Percentiles rank a stretch among this genome's conserved stretches.
Evolutionary conservation across 2,113 vertebrate genomes (phyloP).

Genomic region (Murina feae): DNA sequence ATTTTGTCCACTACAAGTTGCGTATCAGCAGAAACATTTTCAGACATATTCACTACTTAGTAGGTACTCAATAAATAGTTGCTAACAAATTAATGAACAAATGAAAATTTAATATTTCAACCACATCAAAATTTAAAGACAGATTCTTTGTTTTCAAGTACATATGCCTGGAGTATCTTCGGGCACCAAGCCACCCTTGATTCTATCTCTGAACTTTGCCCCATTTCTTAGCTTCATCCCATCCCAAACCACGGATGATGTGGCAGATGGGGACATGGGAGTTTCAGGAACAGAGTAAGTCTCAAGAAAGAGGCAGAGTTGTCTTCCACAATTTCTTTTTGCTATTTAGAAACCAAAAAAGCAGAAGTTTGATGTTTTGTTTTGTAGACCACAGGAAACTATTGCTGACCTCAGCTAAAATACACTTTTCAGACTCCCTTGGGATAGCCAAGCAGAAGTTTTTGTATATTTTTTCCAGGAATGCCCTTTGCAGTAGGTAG

Average conservation of each 20-base stretch:
- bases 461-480: slow-evolving; percentile 16
- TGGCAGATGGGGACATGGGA: background rate
- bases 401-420: slow-evolving; percentile 32
- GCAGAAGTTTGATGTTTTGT: slow-evolving; percentile 10
- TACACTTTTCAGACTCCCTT: background rate
- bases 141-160: background rate
- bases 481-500: background rate
- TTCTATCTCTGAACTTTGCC: background rate
- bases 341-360: background rate
- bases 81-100: background rate
- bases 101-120: slow-evolving; percentile 3
- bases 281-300: background rate
- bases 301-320: background rate
- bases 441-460: background rate
- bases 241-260: background rate
- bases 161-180: background rate
- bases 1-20: background rate
- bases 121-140: background rate
- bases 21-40: background rate
- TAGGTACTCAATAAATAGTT: background rate
- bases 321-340: background rate
- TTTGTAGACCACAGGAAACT: slow-evolving; percentile 29
- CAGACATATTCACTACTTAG: background rate
- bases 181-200: background rate
- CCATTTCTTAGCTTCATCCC: background rate